phyloP scores from a whole-genome alignment of 1,140 invertebrate species.

The Sogatella furcifera region DNA sequence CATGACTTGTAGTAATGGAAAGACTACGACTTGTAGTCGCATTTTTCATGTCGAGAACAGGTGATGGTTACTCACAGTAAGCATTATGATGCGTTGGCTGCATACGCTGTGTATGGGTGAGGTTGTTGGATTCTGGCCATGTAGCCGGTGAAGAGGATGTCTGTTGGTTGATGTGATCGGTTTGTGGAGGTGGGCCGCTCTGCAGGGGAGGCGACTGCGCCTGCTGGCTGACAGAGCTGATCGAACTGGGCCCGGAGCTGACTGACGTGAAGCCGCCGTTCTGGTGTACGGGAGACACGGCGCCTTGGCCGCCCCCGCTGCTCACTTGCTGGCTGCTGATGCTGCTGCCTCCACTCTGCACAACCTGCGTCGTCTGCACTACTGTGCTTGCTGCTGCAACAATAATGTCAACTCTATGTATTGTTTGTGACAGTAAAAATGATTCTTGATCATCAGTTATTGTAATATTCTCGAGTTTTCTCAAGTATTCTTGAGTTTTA shows the following conservation, averaged over 20 bases:
- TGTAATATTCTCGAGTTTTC: too few species aligned
- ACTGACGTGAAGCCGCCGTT: not conserved
- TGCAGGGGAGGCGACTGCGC: not conserved
- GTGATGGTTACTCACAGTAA: conserved; percentile 47
- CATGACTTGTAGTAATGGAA: too few species aligned
- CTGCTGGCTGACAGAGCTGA: not conserved
- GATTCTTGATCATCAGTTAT: too few species aligned
- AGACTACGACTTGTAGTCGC: too few species aligned
- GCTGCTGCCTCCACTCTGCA: too few species aligned
- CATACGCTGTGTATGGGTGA: conserved; percentile 87
- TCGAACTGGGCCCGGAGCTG: too few species aligned
- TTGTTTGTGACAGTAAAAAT: too few species aligned
- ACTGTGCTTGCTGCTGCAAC: too few species aligned
- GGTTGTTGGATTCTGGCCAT: conserved; percentile 74
- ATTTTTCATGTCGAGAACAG: too few species aligned
- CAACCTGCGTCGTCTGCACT: too few species aligned
- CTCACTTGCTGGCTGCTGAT: not conserved
- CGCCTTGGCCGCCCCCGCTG: not conserved
- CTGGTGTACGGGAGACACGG: not conserved
- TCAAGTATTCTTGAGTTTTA: too few species aligned
- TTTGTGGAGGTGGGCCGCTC: not conserved
- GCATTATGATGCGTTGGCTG: conserved; percentile 62
- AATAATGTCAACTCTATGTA: too few species aligned
- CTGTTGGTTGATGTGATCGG: conserved; percentile 12
- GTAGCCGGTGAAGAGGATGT: conserved; percentile 19